These are phyloP conservation scores for Andrena chrysosceles DNA, from an alignment of 2,888 invertebrate species.

Conservation along the genomic window DNA sequence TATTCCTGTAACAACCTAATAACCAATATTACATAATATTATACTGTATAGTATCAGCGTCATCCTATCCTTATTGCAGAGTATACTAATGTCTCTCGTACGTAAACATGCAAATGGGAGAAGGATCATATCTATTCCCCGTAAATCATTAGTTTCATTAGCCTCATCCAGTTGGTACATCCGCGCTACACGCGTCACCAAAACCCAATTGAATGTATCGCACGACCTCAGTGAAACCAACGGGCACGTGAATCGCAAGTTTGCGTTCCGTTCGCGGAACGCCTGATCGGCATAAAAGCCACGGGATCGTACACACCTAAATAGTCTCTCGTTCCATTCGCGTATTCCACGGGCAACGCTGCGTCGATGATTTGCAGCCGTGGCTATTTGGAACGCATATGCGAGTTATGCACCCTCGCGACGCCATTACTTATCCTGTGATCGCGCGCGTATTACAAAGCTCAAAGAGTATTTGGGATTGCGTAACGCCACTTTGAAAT, in stretches of 20 bases:
- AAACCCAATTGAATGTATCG: slow-evolving; percentile 15
- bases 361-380: slow-evolving; percentile 61
- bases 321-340: slow-evolving; percentile 34
- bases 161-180: background rate
- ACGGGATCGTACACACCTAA: background rate
- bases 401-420: slow-evolving; percentile 46
- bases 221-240: background rate
- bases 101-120: background rate
- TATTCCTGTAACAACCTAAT: too few species aligned
- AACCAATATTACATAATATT: too few species aligned
- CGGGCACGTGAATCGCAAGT: slow-evolving; percentile 7
- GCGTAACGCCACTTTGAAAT: slow-evolving; percentile 47
- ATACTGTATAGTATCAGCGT: background rate
- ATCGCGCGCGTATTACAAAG: slow-evolving; percentile 61
- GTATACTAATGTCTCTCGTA: background rate
- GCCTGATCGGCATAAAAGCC: slow-evolving; percentile 57
- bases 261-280: slow-evolving; percentile 34
- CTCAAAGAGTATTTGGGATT: slow-evolving; percentile 61
- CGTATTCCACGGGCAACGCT: slow-evolving; percentile 39
- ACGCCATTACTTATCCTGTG: slow-evolving; percentile 64
- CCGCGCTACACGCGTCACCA: slow-evolving; percentile 6
- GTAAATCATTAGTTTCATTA: slow-evolving; percentile 16
- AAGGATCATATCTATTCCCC: background rate
- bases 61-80: background rate
- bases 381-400: slow-evolving; percentile 58